phyloP scores from a whole-genome alignment of 2,797 vertebrate species.

The Epinephelus awoara region DNA sequence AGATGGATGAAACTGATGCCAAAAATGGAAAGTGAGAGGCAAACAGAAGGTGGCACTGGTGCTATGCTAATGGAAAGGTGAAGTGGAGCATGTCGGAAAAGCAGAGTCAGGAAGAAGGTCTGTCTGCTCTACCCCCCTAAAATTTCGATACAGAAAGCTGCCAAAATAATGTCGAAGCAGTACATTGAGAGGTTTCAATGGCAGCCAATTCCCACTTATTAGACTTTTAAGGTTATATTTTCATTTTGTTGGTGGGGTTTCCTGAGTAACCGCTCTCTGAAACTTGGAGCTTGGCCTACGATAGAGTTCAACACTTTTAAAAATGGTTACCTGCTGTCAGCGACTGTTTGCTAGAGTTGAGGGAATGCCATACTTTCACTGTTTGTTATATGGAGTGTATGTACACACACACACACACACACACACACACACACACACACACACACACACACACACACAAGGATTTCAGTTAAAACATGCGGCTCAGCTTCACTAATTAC shows the following conservation, averaged over 20 bases:
- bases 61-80: constrained; percentile 65
- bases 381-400: not conserved
- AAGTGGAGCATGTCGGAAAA: constrained; percentile 31
- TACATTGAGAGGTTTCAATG: constrained; percentile 23
- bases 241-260: not conserved
- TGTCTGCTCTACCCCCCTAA: constrained; percentile 1
- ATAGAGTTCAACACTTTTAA: not conserved
- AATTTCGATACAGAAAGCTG: constrained; percentile 3
- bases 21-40: constrained; percentile 38
- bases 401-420: not conserved
- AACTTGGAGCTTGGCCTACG: not conserved
- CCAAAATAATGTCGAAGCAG: constrained; percentile 17
- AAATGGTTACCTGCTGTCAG: not conserved
- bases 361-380: not conserved
- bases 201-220: not conserved
- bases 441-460: not conserved
- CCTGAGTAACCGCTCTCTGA: constrained; percentile 7
- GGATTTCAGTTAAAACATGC: constrained; percentile 12
- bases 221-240: constrained; percentile 7
- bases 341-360: not conserved
- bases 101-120: constrained; percentile 12
- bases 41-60: constrained; percentile 87
- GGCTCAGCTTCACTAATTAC: constrained; percentile 21
- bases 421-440: not conserved
- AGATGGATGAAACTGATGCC: constrained; percentile 27